Evolutionary conservation across 2,797 vertebrate genomes (phyloP).

Genomic region (Sebastes ruberrimus): DNA sequence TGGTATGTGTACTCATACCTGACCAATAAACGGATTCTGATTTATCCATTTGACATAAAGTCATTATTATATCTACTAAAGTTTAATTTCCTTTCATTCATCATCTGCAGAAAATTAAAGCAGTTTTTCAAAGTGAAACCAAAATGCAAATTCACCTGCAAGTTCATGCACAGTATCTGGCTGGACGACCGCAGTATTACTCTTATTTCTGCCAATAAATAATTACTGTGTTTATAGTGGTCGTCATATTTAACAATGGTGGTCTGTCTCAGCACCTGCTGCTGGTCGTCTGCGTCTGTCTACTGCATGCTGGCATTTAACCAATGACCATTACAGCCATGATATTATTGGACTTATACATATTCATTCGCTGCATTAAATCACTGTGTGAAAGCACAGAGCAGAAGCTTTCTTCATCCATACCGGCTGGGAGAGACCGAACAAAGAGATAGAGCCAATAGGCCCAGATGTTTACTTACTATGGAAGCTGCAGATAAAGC

Average conservation of each 20-base stretch:
- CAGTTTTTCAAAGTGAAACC: slow-evolving; percentile 12
- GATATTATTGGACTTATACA: slow-evolving; percentile 63
- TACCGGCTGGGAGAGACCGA: slow-evolving; percentile 13
- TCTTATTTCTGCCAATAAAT: slow-evolving; percentile 55
- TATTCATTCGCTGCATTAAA: slow-evolving; percentile 61
- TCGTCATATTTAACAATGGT: slow-evolving; percentile 61
- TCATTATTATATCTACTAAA: not conserved
- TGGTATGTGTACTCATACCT: too few relatives aligned
- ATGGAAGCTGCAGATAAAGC: slow-evolving; percentile 57
- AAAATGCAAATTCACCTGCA: slow-evolving; percentile 36
- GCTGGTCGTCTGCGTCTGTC: slow-evolving; percentile 55
- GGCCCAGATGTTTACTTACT: slow-evolving; percentile 59
- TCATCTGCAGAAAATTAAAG: not conserved
- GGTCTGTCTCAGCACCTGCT: slow-evolving; percentile 58
- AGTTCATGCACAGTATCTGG: slow-evolving; percentile 10
- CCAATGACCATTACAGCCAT: slow-evolving; percentile 61
- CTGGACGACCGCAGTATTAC: not conserved
- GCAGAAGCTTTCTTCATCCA: slow-evolving; percentile 29
- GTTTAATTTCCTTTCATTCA: slow-evolving; percentile 14
- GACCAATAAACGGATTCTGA: not conserved
- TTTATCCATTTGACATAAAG: not conserved
- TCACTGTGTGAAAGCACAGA: slow-evolving; percentile 40
- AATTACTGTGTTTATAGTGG: slow-evolving; percentile 57
- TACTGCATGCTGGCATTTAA: slow-evolving; percentile 62
- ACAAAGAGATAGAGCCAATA: slow-evolving; percentile 30